phyloP scores from a whole-genome alignment of 2,113 vertebrate species.

The Perca fluviatilis region DNA sequence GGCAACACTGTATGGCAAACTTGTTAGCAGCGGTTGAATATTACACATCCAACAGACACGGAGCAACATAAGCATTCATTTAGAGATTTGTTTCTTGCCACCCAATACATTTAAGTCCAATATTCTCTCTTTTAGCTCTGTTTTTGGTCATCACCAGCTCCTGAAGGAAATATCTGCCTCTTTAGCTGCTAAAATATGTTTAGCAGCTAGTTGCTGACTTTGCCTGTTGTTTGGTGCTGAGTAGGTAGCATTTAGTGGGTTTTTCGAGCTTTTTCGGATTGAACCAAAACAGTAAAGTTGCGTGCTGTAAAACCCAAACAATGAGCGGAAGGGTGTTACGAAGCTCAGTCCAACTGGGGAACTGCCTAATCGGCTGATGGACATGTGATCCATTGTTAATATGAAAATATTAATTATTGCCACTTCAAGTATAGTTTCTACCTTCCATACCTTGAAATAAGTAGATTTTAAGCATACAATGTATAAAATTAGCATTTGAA shows the following conservation, averaged over 20 bases:
- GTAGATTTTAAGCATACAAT: constrained; percentile 4
- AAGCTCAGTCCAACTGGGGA: not conserved
- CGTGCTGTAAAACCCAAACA: not conserved
- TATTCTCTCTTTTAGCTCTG: not conserved
- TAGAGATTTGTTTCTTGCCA: not conserved
- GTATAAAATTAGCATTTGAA: not conserved
- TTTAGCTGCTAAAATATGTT: not conserved
- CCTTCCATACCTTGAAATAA: not conserved
- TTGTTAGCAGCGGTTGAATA: not conserved
- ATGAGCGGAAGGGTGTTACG: not conserved
- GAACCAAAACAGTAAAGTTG: not conserved
- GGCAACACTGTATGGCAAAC: not conserved
- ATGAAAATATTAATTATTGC: constrained; percentile 11
- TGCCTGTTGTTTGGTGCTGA: not conserved
- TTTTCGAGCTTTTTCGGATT: not conserved
- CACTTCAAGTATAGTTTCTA: not conserved
- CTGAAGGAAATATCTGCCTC: not conserved
- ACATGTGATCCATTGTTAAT: not conserved
- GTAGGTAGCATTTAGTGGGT: not conserved
- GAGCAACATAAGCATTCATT: not conserved
- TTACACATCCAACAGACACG: not conserved
- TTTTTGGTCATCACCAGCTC: not conserved
- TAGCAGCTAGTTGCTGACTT: not conserved
- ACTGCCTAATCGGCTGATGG: not conserved
- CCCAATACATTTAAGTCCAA: not conserved